Conservation (phyloP, 2,888 invertebrate species). For the Crossocerus cetratus region DNA sequence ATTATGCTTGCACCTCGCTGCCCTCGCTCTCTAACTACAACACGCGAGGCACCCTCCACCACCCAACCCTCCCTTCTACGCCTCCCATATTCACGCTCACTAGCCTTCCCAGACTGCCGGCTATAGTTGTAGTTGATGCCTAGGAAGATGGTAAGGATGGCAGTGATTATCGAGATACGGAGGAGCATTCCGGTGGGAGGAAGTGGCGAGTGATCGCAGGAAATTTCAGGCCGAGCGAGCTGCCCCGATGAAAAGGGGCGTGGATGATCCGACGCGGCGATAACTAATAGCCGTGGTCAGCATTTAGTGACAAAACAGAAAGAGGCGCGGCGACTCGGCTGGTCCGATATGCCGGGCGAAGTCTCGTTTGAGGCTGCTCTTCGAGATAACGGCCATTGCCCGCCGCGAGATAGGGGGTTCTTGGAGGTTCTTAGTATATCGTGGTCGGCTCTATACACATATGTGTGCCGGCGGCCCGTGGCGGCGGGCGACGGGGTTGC, state of each 20-base stretch:
- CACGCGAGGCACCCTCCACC: conserved; percentile 36
- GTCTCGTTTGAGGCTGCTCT: conserved; percentile 65
- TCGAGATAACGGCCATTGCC: conserved; percentile 68
- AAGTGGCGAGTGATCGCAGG: neutral
- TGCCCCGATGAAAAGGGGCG: neutral
- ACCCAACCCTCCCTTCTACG: too few relatives aligned
- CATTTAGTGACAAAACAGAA: conserved; percentile 58
- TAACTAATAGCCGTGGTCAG: conserved; percentile 54
- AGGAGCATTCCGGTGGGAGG: neutral
- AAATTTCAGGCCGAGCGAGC: neutral
- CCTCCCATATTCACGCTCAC: too few relatives aligned
- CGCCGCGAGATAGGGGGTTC: conserved; percentile 56
- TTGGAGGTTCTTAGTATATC: conserved; percentile 31
- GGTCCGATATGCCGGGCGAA: conserved; percentile 56
- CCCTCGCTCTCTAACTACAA: conserved; percentile 59
- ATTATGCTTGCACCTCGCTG: conserved; percentile 62
- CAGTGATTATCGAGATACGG: neutral
- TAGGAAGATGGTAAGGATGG: neutral
- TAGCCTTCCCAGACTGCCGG: too few relatives aligned
- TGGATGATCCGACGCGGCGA: conserved; percentile 27
- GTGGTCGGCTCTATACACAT: conserved; percentile 36
- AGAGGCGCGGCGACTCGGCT: conserved; percentile 35
- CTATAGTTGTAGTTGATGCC: too few relatives aligned
- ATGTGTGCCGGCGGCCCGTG: conserved; percentile 28
- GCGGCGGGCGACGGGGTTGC: conserved; percentile 9